Base-by-base conservation (phyloP, 2,888 invertebrate genomes). In the Rambutsinella grinnellia region DNA sequence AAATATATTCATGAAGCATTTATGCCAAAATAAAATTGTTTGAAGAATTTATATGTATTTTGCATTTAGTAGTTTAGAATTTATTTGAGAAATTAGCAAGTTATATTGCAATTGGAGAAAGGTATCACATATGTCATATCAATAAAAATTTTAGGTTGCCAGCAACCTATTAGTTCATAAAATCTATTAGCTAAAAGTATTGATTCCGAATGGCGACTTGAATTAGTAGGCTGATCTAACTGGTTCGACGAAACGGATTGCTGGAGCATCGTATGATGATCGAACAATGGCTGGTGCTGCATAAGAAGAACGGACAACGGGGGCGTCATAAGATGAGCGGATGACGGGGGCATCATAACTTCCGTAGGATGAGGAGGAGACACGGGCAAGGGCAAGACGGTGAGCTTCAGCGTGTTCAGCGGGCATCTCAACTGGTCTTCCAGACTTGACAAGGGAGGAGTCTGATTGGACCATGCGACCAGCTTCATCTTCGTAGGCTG, bases 281-380 rank as follows among this genome's bases (percentile, higher is more conserved):
- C 51, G 47, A 2, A 56, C 53, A 0, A 53, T 15, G 15, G 49
- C 63, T 15, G 71, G 70, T 23, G 70, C 70, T 15, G 63, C 62
- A 19, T 71, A 71, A 6, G 53, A 15, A 5, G n/a, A 5, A n/a
- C 62, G 46, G 28, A 70, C 44, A 3, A 24, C 62, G 21, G 70
- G 70, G 19, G 62, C 62, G 21, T 70, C 70, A 28, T 70, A 62
- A 47, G 47, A 36, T 15, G 67, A 67, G 0, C 67, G 23, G 47
- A 67, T 15, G n/a, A 19, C 21, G 5, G 67, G 67, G 17, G 54
- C 65, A 26, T 53, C 65, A n/a, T 61, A 61, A 61, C n/a, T n/a
- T n/a, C n/a, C n/a, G n/a, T n/a, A n/a, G n/a, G n/a, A n/a, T n/a
- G n/a, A n/a, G n/a, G n/a, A n/a, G n/a, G n/a, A n/a, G n/a, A n/a